phyloP scores from a whole-genome alignment of 2,113 vertebrate species.

The Aldabrachelys gigantea region DNA sequence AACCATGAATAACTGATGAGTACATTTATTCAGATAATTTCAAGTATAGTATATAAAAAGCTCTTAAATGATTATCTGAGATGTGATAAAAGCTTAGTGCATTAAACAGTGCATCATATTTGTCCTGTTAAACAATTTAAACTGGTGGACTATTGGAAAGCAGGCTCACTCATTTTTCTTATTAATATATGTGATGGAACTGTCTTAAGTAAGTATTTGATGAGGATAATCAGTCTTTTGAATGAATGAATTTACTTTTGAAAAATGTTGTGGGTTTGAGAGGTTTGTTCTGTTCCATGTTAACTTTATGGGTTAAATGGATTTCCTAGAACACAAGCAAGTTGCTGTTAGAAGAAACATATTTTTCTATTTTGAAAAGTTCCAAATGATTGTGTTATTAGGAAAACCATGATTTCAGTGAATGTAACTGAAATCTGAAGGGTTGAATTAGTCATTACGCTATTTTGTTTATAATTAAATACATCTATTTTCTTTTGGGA shows the following conservation, averaged over 20 bases:
- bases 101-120: slow-evolving; percentile 36
- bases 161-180: slow-evolving; percentile 30
- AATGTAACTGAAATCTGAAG: slow-evolving; percentile 18
- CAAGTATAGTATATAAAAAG: background rate
- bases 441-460: background rate
- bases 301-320: slow-evolving; percentile 56
- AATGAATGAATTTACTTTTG: slow-evolving; percentile 58
- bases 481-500: slow-evolving; percentile 16
- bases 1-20: background rate
- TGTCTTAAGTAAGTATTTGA: slow-evolving; percentile 48
- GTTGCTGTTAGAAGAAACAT: slow-evolving; percentile 33
- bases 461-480: slow-evolving; percentile 46
- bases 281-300: slow-evolving; percentile 4
- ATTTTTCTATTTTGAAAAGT: slow-evolving; percentile 32
- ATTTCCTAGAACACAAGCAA: slow-evolving; percentile 54
- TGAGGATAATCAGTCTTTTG: slow-evolving; percentile 39
- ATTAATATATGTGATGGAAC: slow-evolving; percentile 2
- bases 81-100: slow-evolving; percentile 46
- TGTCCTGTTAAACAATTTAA: slow-evolving; percentile 55
- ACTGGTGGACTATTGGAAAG: slow-evolving; percentile 44
- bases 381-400: slow-evolving; percentile 21
- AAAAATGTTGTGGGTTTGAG: slow-evolving; percentile 22
- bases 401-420: slow-evolving; percentile 12
- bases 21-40: background rate
- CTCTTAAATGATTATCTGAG: slow-evolving; percentile 51